A percentile compares a stretch with the other conserved stretches of the same genome.
phyloP scores from a whole-genome alignment of 2,888 invertebrate species.

The Rotaria magnacalcarata region DNA sequence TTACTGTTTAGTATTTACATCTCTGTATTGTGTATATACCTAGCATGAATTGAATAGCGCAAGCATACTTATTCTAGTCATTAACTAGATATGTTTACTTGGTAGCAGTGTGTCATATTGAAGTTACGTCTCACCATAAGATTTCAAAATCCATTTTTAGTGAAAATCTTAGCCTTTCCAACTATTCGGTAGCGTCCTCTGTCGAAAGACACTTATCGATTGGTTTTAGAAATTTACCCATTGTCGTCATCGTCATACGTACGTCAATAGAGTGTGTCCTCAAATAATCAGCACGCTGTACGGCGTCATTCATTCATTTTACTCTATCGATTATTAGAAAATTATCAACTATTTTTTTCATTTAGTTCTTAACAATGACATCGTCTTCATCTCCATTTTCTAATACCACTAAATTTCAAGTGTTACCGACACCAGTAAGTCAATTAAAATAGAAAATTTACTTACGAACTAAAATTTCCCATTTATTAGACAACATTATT shows the following conservation, averaged over 20 bases:
- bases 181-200: not conserved
- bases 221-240: not conserved
- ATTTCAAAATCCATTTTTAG: too few species aligned
- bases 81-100: too few species aligned
- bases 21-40: too few species aligned
- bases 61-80: too few species aligned
- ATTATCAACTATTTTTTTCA: not conserved
- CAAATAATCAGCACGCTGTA: not conserved
- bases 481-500: not conserved
- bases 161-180: not conserved
- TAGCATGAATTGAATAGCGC: too few species aligned
- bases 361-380: not conserved
- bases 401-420: not conserved
- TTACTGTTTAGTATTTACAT: too few species aligned
- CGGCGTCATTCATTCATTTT: not conserved
- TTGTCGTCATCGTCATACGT: conserved; percentile 1
- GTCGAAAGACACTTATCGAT: not conserved
- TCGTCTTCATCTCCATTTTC: not conserved
- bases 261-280: not conserved
- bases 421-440: not conserved
- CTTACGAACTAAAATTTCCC: too few species aligned
- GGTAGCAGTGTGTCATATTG: too few species aligned
- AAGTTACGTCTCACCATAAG: too few species aligned
- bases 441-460: not conserved
- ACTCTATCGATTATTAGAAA: not conserved